Evolutionary conservation across 2,888 invertebrate species (phyloP).

Genomic region (Chironomus tentans): DNA sequence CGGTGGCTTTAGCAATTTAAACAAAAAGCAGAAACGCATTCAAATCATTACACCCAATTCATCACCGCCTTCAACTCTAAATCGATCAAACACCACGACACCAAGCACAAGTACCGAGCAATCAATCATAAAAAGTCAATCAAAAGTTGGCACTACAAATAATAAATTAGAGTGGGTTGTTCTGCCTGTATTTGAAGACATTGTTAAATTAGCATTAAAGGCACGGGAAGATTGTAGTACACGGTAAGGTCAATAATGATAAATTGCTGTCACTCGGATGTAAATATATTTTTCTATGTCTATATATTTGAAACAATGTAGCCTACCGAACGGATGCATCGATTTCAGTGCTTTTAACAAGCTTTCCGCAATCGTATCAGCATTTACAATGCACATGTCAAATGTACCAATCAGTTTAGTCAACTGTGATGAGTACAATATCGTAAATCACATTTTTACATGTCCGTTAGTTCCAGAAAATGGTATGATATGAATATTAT

Average conservation of each 20-base stretch:
- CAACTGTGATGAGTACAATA: background rate
- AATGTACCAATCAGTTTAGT: conserved; percentile 31
- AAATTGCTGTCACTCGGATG: background rate
- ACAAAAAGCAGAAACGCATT: background rate
- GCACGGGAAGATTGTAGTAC: conserved; percentile 41
- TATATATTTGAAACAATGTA: conserved; percentile 33
- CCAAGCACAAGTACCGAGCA: background rate
- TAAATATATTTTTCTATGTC: background rate
- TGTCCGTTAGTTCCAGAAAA: conserved; percentile 11
- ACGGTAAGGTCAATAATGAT: conserved; percentile 34
- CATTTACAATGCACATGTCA: conserved; percentile 42
- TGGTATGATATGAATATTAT: conserved; percentile 8
- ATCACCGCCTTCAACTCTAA: background rate
- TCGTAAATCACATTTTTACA: conserved; percentile 16
- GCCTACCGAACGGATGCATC: conserved; percentile 73
- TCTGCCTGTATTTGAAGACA: conserved; percentile 43
- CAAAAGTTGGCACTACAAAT: conserved; percentile 29
- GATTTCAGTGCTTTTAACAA: conserved; percentile 54
- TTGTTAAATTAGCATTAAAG: conserved; percentile 42
- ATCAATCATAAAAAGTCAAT: conserved; percentile 28
- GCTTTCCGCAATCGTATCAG: conserved; percentile 42
- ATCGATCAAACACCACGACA: background rate
- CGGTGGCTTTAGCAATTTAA: background rate
- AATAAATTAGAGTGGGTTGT: conserved; percentile 39
- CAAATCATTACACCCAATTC: conserved; percentile 21